Base-by-base conservation (phyloP, 2,888 invertebrate species). In the Nycteola revayana region DNA sequence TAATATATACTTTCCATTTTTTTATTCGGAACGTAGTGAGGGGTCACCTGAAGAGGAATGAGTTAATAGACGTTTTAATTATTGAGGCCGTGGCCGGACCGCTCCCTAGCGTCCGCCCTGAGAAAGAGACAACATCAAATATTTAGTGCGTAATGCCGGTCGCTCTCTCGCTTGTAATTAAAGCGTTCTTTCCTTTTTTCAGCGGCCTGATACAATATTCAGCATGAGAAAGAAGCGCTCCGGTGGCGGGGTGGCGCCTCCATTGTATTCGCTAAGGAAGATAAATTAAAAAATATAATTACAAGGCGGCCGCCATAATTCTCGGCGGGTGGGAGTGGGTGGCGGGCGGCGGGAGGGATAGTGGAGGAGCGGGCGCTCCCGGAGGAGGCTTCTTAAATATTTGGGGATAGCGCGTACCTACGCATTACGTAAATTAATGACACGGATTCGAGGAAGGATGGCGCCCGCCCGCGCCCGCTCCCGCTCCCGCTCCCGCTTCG, bases 211-310 rank as follows among this genome's bases (percentile, higher is more conserved):
- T 87, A 87, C 88, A 87, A 87, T 88, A 88, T 87, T 87, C 88
- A 87, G 87, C 84, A 86, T 84, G 84, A 86, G 87, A 85, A 87
- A 86, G 87, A 86, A 85, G 86, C 85, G 83, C 77, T 84, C 67
- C 79, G 81, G 86, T 82, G 83, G 86, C 83, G 75, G 85, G 88
- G 88, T 84, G 88, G 88, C 86, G 86, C 88, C 88, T 86, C 87
- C 87, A 89, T 89, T 89, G 89, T 89, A 86, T 84, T 87, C 90
- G 89, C 90, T 91, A 91, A 91, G 91, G 91, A 91, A 91, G 91
- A 91, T 91, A 91, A 91, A 91, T 91, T 91, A 91, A 91, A 91
- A 91, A 91, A 91, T 91, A 91, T 91, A 91, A 91, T 91, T 91
- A 91, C 90, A 90, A 89, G 89, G 90, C 90, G 89, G 88, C 90